Conservation (phyloP, 2,797 vertebrate genomes). For the Diceros bicornis region DNA sequence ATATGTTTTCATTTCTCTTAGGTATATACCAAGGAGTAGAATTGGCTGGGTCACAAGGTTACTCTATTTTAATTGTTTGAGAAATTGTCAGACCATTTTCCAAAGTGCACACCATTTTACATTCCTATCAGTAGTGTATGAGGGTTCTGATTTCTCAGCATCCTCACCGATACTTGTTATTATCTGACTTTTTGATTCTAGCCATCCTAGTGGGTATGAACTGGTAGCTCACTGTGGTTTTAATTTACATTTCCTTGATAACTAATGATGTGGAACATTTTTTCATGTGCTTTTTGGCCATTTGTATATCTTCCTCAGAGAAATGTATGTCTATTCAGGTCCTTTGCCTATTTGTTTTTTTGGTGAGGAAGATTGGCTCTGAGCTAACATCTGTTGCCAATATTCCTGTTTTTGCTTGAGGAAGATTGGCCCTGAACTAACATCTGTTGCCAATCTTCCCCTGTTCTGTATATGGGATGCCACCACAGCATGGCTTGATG, state of each 20-base stretch:
- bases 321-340: not conserved
- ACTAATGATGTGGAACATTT: not conserved
- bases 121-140: not conserved
- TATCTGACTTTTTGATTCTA: not conserved
- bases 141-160: not conserved
- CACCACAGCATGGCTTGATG: too few species aligned
- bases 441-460: too few species aligned
- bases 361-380: too few species aligned
- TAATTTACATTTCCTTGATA: not conserved
- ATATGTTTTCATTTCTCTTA: not conserved
- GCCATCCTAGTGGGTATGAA: not conserved
- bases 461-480: too few species aligned
- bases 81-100: not conserved
- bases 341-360: not conserved
- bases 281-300: not conserved
- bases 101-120: not conserved
- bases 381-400: too few species aligned
- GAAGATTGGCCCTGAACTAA: too few species aligned
- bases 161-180: not conserved
- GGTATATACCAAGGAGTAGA: not conserved
- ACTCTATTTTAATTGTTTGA: not conserved
- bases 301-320: not conserved
- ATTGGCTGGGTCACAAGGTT: not conserved
- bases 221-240: not conserved
- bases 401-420: too few species aligned